phyloP scores from a whole-genome alignment of 2,797 vertebrate genomes.

The Platalea minor region DNA sequence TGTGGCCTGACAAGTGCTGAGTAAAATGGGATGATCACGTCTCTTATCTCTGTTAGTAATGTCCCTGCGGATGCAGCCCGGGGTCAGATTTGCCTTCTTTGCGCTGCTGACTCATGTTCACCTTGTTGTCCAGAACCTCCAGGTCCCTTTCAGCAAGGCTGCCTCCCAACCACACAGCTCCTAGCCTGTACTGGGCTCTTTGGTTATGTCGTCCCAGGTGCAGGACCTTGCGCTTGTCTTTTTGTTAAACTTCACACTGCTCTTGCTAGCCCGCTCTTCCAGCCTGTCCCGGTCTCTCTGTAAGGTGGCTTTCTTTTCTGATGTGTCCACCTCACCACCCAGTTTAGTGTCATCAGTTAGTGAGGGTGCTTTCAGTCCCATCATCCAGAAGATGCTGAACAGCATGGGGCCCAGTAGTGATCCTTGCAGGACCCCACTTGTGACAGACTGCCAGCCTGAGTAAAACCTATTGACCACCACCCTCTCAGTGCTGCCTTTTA shows the following conservation, averaged over 20 bases:
- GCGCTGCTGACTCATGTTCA: background rate
- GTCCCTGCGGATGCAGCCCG: background rate
- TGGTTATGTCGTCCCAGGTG: background rate
- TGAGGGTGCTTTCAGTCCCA: background rate
- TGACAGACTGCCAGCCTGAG: background rate
- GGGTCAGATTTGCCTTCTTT: background rate
- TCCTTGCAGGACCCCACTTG: background rate
- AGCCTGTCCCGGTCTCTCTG: background rate
- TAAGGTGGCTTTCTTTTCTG: background rate
- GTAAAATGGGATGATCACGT: background rate
- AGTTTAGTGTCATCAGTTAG: background rate
- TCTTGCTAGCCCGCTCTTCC: background rate
- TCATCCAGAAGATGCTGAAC: background rate
- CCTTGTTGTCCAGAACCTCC: background rate
- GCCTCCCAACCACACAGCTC: background rate
- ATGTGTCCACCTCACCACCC: background rate
- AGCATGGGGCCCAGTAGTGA: too few species aligned
- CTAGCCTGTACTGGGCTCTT: background rate
- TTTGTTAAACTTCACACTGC: background rate
- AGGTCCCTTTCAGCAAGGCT: background rate
- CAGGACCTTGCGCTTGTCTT: background rate
- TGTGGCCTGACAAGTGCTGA: background rate
- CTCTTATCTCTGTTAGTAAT: background rate
- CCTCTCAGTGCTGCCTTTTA: too few species aligned
- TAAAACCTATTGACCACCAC: background rate